These are phyloP conservation scores for Melinaea menophilus DNA, from an alignment of 2,888 invertebrate genomes.

Conservation along the genomic window DNA sequence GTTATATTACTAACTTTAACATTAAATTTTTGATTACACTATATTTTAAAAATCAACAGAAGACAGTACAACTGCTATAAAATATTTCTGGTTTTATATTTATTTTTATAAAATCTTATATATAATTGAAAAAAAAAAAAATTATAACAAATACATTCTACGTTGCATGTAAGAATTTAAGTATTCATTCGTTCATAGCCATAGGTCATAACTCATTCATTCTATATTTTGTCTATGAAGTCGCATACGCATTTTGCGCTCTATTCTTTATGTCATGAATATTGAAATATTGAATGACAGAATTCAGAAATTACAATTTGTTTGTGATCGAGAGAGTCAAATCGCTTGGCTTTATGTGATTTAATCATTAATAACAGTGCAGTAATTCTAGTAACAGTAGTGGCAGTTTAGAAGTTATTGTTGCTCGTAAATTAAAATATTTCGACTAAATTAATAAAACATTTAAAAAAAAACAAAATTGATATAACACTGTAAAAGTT, in stretches of 20 bases:
- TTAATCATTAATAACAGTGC: background rate
- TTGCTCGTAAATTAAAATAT: no score
- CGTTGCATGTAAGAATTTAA: no score
- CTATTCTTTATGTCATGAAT: constrained; percentile 3
- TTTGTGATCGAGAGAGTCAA: background rate
- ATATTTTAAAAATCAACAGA: no score
- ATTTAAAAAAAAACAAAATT: background rate
- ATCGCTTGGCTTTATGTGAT: background rate
- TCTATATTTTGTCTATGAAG: background rate
- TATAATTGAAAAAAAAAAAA: no score
- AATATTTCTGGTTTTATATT: no score
- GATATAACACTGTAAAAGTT: background rate
- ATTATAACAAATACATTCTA: no score
- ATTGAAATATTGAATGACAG: background rate
- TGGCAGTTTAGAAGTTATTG: no score
- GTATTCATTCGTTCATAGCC: background rate
- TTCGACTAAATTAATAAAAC: background rate
- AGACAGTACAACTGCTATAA: no score
- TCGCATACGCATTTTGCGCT: background rate
- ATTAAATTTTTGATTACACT: no score
- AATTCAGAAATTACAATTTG: background rate
- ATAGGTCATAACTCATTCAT: background rate
- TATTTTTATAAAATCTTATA: no score
- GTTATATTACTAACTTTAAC: no score
- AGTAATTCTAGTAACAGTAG: no score